Conservation (phyloP, 1,140 invertebrate species). For the Achatina immaculata region DNA sequence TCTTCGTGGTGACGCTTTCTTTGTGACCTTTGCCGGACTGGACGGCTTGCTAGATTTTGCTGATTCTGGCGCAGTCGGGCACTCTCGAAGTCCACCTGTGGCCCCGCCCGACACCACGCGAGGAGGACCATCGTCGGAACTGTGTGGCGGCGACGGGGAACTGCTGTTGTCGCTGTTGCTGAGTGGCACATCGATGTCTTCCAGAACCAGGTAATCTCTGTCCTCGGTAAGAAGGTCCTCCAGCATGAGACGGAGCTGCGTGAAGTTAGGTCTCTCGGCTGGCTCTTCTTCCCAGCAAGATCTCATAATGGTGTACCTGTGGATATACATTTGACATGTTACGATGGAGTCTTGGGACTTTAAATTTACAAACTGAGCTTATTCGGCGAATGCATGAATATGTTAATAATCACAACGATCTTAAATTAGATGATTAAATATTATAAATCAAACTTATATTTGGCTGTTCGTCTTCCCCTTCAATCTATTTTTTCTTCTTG, state of each 20-base stretch:
- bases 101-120: background rate
- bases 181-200: conserved; percentile 66
- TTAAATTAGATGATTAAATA: too few species aligned
- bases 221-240: conserved; percentile 74
- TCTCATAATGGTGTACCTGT: conserved; percentile 83
- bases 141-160: conserved; percentile 38
- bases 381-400: background rate
- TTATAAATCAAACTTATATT: too few species aligned
- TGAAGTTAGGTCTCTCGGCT: conserved; percentile 83
- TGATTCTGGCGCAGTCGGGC: background rate
- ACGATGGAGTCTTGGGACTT: conserved; percentile 10
- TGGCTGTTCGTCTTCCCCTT: too few species aligned
- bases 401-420: background rate
- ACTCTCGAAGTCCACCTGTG: background rate
- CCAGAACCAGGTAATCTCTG: conserved; percentile 67
- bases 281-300: conserved; percentile 85
- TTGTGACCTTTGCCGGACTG: background rate
- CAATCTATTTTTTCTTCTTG: too few species aligned
- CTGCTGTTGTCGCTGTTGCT: conserved; percentile 63
- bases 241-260: conserved; percentile 76
- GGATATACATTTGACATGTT: too few species aligned
- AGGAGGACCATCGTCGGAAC: background rate
- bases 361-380: conserved; percentile 2
- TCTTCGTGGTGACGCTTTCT: conserved; percentile 22
- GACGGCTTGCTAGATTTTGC: background rate